Evolutionary conservation across 1,140 invertebrate species (phyloP), one percentile per base, ranked within the genome.

Genomic region (Sweltsa coloradensis): DNA sequence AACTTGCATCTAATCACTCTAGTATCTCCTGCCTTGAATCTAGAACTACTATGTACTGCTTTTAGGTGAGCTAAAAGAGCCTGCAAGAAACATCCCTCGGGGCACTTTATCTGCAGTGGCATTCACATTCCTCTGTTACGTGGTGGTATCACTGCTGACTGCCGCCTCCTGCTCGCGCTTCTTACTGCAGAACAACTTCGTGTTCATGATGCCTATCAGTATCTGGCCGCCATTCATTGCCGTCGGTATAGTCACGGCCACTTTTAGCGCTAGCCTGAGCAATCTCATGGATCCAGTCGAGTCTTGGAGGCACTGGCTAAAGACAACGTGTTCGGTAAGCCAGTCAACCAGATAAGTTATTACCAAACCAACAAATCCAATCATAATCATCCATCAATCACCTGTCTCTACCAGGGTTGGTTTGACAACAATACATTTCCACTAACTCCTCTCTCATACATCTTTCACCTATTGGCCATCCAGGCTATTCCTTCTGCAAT

Each of bases 231-330:
- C 87, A 9, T 89, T 96, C 62, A 90, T 97, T 1, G 79, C 89
- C 11, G 75, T 98, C 56, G 96, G 93, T 53, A 86, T 98, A 59
- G 72, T 99, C 51, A 89, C 89, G 21, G 93, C 95, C 0, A 97
- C 95, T 9, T 89, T 97, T 56, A 97, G 93, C 14, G 95, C 95
- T 6, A 85, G 86, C 16, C 70, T 99, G 19, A 96, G 90, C 53
- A 98, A 97, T 69, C 72, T 98, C 23, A 98, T 99, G 96, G 96
- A 1, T 91, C 90, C 0, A 97, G 92, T 11, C 69, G 96, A 60
- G 91, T 99, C 27, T 66, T 99, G 22, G 90, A 95, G 69, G 92
- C 95, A 18, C 69, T 99, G 13, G 90, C 93, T 3, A 94, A 96
- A 64, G 96, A 99, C 70, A 84, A 93, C 62, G 81, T 99, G 37